Evolutionary conservation across 2,113 vertebrate species (phyloP).

Genomic region (Typhlomys cinereus): DNA sequence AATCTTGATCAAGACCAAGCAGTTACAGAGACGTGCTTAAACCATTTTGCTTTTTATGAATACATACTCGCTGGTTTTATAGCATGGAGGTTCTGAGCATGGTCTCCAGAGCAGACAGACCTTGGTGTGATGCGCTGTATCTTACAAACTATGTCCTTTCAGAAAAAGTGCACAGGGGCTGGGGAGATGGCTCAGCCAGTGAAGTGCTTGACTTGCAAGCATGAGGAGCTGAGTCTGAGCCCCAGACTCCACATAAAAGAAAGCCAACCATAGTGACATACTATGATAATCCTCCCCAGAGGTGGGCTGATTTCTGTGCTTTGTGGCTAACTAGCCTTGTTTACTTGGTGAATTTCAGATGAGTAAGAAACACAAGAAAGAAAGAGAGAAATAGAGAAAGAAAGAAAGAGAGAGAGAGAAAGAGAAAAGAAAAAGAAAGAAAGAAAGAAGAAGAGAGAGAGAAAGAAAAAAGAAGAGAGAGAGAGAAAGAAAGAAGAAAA

Average conservation of each 20-base stretch:
- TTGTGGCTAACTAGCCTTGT: too few species aligned
- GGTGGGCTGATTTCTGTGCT: neutral
- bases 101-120: neutral
- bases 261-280: too few species aligned
- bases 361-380: neutral
- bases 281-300: too few species aligned
- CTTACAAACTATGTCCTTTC: neutral
- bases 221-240: neutral
- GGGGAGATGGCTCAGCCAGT: neutral
- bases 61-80: neutral
- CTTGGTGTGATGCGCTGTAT: neutral
- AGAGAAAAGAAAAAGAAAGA: too few species aligned
- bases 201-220: neutral
- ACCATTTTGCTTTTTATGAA: neutral
- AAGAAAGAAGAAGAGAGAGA: too few species aligned
- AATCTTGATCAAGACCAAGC: neutral
- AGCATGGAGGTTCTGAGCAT: neutral
- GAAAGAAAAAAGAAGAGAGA: neutral
- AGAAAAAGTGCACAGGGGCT: neutral
- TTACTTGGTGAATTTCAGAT: neutral
- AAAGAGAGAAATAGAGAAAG: neutral
- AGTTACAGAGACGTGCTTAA: neutral
- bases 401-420: neutral
- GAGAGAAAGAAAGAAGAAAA: too few species aligned
- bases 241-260: neutral